A percentile compares a stretch with the other conserved stretches of the same genome.
Conservation (phyloP, 2,113 vertebrate genomes). For the Tursiops truncatus region DNA sequence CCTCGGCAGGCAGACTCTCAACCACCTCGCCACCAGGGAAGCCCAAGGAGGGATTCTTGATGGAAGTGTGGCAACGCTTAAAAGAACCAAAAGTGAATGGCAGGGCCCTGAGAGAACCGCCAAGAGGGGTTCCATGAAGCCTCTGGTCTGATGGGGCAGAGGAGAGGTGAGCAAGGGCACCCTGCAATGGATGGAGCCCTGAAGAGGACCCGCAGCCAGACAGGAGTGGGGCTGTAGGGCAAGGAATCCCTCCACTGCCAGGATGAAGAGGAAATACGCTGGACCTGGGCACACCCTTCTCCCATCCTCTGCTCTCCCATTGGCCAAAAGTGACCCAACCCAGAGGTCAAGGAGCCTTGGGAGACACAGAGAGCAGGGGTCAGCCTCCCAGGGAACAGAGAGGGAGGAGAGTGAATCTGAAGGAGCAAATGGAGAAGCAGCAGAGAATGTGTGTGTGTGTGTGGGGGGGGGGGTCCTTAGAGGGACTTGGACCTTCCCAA, state of each 20-base stretch:
- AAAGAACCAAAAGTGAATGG: no score
- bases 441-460: no score
- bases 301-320: background rate
- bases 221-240: background rate
- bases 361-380: background rate
- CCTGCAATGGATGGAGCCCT: rapidly evolving
- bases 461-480: no score
- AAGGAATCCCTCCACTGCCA: no score
- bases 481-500: rapidly evolving
- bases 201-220: background rate
- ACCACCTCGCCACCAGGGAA: no score
- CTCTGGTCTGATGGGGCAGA: background rate
- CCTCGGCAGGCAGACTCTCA: no score
- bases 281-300: background rate
- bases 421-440: background rate
- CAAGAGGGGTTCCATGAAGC: background rate
- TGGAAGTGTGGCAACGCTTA: no score
- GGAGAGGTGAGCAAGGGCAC: background rate
- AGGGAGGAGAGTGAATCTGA: no score
- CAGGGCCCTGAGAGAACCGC: no score
- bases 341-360: background rate
- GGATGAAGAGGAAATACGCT: background rate
- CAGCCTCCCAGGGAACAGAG: rapidly evolving
- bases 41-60: no score
- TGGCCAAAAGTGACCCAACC: background rate